Evolutionary conservation across 1,140 invertebrate genomes (phyloP), one percentile per base, ranked within the genome.

Genomic region (Brachionus manjavacas): DNA sequence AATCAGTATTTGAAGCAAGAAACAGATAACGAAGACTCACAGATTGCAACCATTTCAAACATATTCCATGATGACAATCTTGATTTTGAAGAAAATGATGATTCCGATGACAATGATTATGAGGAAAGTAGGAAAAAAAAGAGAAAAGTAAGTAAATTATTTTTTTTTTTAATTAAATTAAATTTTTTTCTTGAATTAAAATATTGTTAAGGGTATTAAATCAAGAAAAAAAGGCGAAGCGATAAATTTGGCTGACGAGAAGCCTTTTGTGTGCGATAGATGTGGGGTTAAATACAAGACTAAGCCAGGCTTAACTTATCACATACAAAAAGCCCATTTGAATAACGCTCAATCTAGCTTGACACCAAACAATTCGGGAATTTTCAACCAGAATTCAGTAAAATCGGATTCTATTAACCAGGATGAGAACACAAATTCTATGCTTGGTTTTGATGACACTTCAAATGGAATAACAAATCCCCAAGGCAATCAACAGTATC

Each of bases 211-310:
- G 79, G n/a, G 23, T 60, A 2, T 0, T 84, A 94, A 93, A 89
- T 93, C 94, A 86, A 88, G 86, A 84, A 87, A 91, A 85, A 86
- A 88, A 41, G 92, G 92, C 88, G 93, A 92, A 87, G 91, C 92
- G 11, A 7, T 49, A 1, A 23, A 43, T 25, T 12, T 11, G 31
- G 43, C 23, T 9, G 91, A 93, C 39, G 95, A 96, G 88, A 96
- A 96, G 89, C 95, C 95, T 76, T 96, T 93, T 90, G 93, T 93
- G 89, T 96, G 95, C 92, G 95, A 96, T 93, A 95, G 95, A 89
- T 98, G 96, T 92, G 94, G 95, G 88, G 95, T 95, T 87, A 93
- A 95, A 87, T 98, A 98, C 93, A 98, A 98, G 92, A 97, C 95
- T 78, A 92, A 96, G 86, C 95, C 96, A 85, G 96, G 96, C 86